A percentile compares a stretch with the other conserved stretches of the same genome.
Conservation (phyloP, 1,140 invertebrate species). For the Homarus americanus region DNA sequence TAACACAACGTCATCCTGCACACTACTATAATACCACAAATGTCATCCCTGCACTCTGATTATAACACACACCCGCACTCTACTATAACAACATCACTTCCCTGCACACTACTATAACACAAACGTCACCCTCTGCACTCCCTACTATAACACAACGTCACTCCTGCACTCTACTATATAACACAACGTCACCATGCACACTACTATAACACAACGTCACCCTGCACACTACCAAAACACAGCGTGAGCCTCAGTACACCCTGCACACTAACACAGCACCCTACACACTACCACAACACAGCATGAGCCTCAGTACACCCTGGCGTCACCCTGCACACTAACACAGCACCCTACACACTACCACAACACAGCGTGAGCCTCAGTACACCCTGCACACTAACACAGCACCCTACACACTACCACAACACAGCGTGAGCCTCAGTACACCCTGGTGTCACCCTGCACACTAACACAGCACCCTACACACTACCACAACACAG, state of each 20-base stretch:
- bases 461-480: constrained; percentile 4
- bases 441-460: background rate
- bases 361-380: background rate
- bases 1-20: too few relatives aligned
- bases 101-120: background rate
- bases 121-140: too few relatives aligned
- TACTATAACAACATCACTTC: too few relatives aligned
- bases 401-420: background rate
- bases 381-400: too few relatives aligned
- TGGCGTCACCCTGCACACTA: too few relatives aligned
- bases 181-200: too few relatives aligned
- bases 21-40: too few relatives aligned
- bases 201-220: too few relatives aligned
- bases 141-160: background rate
- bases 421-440: background rate
- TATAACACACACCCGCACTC: too few relatives aligned
- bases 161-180: background rate
- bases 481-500: background rate
- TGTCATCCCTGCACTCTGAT: too few relatives aligned
- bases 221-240: background rate
- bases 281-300: background rate
- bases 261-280: background rate
- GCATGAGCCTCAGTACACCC: background rate
- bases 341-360: too few relatives aligned
- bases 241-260: too few relatives aligned